A percentile compares a stretch with the other conserved stretches of the same genome.
phyloP scores from a whole-genome alignment of 2,113 vertebrate genomes.

The Rissa tridactyla region DNA sequence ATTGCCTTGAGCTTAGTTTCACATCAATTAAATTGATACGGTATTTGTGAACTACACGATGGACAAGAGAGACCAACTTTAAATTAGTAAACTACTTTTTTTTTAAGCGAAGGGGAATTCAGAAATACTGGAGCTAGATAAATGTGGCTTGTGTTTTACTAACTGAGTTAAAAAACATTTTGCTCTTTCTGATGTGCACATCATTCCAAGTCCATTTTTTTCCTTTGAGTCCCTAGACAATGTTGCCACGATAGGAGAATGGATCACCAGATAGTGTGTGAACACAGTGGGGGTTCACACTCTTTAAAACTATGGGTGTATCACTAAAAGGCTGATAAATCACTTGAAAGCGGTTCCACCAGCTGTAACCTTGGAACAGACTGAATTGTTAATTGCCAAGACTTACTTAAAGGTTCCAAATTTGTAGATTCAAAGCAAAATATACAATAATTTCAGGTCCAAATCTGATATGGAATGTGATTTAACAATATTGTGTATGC shows the following conservation, averaged over 20 bases:
- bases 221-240: not conserved
- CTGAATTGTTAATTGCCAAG: not conserved
- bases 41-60: not conserved
- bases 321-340: slow-evolving; percentile 6
- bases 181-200: not conserved
- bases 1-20: not conserved
- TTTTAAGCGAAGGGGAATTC: not conserved
- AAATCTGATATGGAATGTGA: not conserved
- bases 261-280: not conserved
- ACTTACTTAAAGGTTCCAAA: not conserved
- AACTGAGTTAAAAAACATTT: not conserved
- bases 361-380: slow-evolving; percentile 8
- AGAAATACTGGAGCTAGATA: not conserved
- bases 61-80: not conserved
- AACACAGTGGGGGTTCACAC: not conserved
- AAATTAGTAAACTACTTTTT: not conserved
- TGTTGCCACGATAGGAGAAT: not conserved
- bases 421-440: not conserved
- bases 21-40: not conserved
- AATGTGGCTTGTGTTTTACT: not conserved
- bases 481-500: not conserved
- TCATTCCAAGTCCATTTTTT: not conserved
- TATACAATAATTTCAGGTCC: not conserved
- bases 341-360: not conserved
- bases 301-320: not conserved